Conservation (phyloP, 30 jellyfish, hydroid and myxozoan species). For the Catostylus mosaicus region DNA sequence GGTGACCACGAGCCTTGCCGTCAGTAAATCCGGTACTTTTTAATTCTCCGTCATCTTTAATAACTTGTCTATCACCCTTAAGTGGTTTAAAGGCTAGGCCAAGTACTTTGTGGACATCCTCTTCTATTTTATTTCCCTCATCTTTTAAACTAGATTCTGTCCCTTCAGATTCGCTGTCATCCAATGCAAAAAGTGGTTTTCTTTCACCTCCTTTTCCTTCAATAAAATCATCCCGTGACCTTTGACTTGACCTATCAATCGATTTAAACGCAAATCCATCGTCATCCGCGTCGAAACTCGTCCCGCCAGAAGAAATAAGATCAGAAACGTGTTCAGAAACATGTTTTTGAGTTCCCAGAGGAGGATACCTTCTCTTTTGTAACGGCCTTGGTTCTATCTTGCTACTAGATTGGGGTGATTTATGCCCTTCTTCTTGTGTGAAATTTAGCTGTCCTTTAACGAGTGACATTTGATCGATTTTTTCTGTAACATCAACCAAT, state of each 20-base stretch:
- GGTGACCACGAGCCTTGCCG: slow-evolving; percentile 73
- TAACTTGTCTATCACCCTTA: not conserved
- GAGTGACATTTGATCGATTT: slow-evolving; percentile 6
- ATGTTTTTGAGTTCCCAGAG: slow-evolving; percentile 20
- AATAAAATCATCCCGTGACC: not conserved
- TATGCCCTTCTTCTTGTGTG: not conserved
- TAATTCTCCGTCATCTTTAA: not conserved
- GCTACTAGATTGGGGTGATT: not conserved
- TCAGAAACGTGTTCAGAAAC: not conserved
- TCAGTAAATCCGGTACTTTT: slow-evolving; percentile 16
- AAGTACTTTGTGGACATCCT: not conserved
- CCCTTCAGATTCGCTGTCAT: not conserved
- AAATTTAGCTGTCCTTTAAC: not conserved
- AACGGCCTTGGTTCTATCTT: slow-evolving; percentile 10
- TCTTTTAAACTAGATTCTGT: not conserved
- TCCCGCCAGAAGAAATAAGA: not conserved
- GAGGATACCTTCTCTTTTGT: slow-evolving; percentile 43
- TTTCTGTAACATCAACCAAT: not conserved
- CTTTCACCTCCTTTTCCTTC: not conserved
- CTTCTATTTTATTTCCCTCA: not conserved
- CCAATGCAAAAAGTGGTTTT: slow-evolving; percentile 3
- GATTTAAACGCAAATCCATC: not conserved
- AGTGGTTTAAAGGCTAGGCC: not conserved
- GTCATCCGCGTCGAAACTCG: not conserved
- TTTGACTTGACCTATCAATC: too few relatives aligned